Conservation (phyloP, 2,888 invertebrate genomes). For the Eurois occulta region DNA sequence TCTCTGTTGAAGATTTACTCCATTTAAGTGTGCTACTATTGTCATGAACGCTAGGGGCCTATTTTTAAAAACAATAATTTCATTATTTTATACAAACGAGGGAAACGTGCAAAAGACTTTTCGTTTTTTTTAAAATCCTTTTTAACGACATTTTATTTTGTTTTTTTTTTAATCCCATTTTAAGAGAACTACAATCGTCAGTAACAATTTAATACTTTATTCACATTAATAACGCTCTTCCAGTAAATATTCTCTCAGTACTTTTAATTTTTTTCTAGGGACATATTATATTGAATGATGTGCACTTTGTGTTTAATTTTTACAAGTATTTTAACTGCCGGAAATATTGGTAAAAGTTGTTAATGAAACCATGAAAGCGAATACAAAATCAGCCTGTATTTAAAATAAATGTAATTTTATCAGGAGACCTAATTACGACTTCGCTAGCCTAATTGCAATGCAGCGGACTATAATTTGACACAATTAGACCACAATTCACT, state of each 20-base stretch:
- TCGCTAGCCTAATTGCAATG: background rate
- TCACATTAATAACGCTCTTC: background rate
- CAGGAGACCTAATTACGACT: background rate
- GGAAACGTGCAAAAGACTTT: background rate
- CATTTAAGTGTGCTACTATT: background rate
- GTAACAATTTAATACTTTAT: background rate
- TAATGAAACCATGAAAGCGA: background rate
- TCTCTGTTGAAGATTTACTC: background rate
- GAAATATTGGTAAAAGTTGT: background rate
- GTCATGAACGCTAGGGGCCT: background rate
- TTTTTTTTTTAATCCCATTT: background rate
- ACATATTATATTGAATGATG: background rate
- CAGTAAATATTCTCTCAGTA: background rate
- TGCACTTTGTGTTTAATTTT: background rate
- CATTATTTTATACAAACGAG: background rate
- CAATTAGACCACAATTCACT: conserved; percentile 25
- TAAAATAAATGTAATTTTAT: background rate
- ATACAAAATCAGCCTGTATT: background rate
- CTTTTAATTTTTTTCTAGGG: background rate
- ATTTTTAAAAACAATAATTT: background rate
- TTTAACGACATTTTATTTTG: background rate
- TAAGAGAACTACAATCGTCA: background rate
- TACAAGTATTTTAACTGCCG: background rate
- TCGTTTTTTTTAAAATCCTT: background rate
- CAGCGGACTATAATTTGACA: conserved; percentile 14